These are phyloP conservation scores for Drosophila vallismaia DNA, from an alignment of 2,888 invertebrate species.

Conservation along the genomic window DNA sequence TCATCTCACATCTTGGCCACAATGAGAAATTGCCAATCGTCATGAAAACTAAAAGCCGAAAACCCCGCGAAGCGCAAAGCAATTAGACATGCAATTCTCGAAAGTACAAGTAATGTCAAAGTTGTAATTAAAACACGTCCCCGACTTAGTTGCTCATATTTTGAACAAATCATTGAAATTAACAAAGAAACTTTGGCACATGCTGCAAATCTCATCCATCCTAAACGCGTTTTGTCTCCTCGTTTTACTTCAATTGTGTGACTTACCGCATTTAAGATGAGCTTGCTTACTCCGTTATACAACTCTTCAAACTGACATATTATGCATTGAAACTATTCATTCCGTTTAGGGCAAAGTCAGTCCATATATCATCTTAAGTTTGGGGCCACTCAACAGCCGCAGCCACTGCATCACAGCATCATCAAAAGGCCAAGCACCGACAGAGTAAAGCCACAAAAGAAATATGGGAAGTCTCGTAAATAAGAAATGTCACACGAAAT, in stretches of 20 bases:
- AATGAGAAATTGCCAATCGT: constrained; percentile 70
- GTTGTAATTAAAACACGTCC: constrained; percentile 72
- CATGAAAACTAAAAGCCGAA: constrained; percentile 54
- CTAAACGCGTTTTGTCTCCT: background rate
- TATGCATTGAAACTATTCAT: constrained; percentile 53
- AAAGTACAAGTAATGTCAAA: constrained; percentile 75
- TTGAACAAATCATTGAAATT: constrained; percentile 12
- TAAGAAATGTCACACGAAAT: constrained; percentile 72
- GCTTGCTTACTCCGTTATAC: constrained; percentile 14
- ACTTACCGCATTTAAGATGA: background rate
- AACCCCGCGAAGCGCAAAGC: constrained; percentile 68
- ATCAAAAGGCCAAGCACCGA: constrained; percentile 20
- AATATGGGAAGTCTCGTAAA: constrained; percentile 62
- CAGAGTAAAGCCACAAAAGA: constrained; percentile 44
- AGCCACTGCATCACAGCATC: constrained; percentile 18
- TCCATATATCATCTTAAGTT: constrained; percentile 28
- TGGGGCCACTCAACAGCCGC: constrained; percentile 31
- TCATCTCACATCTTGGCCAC: constrained; percentile 54
- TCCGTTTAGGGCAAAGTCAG: constrained; percentile 21
- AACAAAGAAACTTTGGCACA: constrained; percentile 2
- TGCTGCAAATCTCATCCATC: constrained; percentile 7
- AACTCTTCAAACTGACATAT: constrained; percentile 52
- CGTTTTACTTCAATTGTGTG: constrained; percentile 6
- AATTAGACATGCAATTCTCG: constrained; percentile 81
- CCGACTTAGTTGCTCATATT: constrained; percentile 5